phyloP scores from a whole-genome alignment of 2,113 vertebrate species.

The Scopus umbretta region DNA sequence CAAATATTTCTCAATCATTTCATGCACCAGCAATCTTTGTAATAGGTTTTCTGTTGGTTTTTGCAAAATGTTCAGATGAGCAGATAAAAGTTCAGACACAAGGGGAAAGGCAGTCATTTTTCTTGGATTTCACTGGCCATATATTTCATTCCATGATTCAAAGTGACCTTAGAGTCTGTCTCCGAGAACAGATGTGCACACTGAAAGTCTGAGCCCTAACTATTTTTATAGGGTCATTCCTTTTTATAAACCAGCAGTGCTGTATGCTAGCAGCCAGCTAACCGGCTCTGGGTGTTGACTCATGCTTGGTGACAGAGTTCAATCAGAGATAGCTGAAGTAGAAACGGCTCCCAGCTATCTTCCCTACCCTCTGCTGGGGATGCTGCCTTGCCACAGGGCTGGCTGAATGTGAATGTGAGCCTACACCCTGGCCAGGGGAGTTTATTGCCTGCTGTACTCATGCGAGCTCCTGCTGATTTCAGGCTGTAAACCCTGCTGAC shows the following conservation, averaged over 20 bases:
- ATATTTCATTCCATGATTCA: not conserved
- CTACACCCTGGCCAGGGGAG: not conserved
- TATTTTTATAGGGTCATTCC: not conserved
- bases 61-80: conserved; percentile 55
- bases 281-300: not conserved
- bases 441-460: not conserved
- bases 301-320: conserved; percentile 2
- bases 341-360: not conserved
- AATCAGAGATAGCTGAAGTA: not conserved
- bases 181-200: not conserved
- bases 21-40: conserved; percentile 69
- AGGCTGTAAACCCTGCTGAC: not conserved
- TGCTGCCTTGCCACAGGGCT: not conserved
- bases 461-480: not conserved
- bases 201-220: not conserved
- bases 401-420: not conserved
- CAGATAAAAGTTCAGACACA: conserved; percentile 39
- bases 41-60: conserved; percentile 57
- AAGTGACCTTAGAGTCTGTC: not conserved
- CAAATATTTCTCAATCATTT: conserved; percentile 77
- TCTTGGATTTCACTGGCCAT: conserved; percentile 6
- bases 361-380: not conserved
- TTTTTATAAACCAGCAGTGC: not conserved
- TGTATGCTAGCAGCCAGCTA: not conserved
- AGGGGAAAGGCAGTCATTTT: not conserved